Base-by-base conservation (phyloP, 2,888 invertebrate genomes). In the Halictus ligatus region DNA sequence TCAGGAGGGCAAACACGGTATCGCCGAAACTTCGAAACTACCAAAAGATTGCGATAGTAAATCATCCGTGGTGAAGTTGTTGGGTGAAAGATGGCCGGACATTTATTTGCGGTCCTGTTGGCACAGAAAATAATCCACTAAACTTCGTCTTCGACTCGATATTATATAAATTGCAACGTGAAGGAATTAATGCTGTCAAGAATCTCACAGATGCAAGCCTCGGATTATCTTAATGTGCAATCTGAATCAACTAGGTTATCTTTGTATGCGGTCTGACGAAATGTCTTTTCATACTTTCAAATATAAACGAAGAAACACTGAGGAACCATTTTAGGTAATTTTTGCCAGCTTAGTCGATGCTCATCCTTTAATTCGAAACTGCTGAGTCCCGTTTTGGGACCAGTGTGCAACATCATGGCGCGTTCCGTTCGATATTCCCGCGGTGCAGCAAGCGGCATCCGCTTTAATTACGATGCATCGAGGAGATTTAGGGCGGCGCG, bases 391-490 rank as follows among this genome's bases (percentile, higher is more conserved):
- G 60, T 46, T n/a, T 5, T 58, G 8, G 58, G n/a, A n/a, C 21
- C 54, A 54, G n/a, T 3, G 54, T 54, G 54, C 54, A n/a, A n/a
- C n/a, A 54, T 10, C 29, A 43, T 29, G 7, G 72, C 46, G n/a
- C 29, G 43, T n/a, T 60, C 15, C 3, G 21, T 73, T 13, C 25
- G n/a, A 12, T 43, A 40, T 35, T 18, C 64, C 35, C 35, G 29
- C 48, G 67, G 73, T n/a, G 75, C 48, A 46, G 50, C 64, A 54
- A 54, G 75, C 80, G 75, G 84, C 75, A 84, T 81, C 64, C 18
- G 76, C 46, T 80, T 89, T 84, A 90, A 90, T 89, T 83, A 75
- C 83, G 74, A 86, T 75, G 79, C 78, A 74, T 35, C 75, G 64
- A 46, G 64, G 64, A 60, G 77, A 80, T 80, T 84, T 69, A 78